Base-by-base conservation (phyloP, 2,113 vertebrate species). In the Neoarius graeffei region DNA sequence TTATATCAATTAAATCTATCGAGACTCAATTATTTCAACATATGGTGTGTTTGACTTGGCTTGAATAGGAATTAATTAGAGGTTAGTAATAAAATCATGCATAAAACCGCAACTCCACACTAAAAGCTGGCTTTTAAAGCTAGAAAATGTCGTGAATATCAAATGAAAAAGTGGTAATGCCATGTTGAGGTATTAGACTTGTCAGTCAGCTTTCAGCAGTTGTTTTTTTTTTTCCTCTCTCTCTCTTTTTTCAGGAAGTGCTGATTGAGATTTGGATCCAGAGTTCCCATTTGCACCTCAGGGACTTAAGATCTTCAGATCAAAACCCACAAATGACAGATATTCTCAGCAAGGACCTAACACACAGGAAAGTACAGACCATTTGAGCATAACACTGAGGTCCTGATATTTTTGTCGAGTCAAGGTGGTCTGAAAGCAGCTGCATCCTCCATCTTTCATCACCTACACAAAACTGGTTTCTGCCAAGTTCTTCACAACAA, bases 251-350 rank as follows among this genome's bases (percentile, higher is more conserved):
- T 3, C 27, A 1, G 56, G 9, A n/a, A 8, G 81, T 85, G 88
- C 60, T 86, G 88, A 91, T 81, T 84, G 86, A 91, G 85, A 85
- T 86, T 88, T 84, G 60, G 73, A 74, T 88, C 73, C 64, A 3
- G 10, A 59, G 83, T 64, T 86, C 74, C 27, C 35, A 81, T 86
- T 86, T 57, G 67, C 1, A 14, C 73, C 69, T n/a, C 27, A 23
- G 64, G 66, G 60, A 86, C 27, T 20, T 35, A 52, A 30, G 14
- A 87, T 27, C 54, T 77, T 85, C 60, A 81, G 76, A 87, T 87
- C 67, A 81, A 89, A 89, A 66, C 57, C 86, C 14, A 48, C 48
- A 23, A 52, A 62, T 69, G 88, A 88, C 88, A 77, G 84, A 67
- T 67, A 66, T 50, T 30, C 74, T 85, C 85, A 67, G 74, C 67